A percentile compares a stretch with the other conserved stretches of the same genome.
These are phyloP conservation scores for Ostrea denselamellosa DNA, from an alignment of 1,140 invertebrate species.

Conservation along the genomic window DNA sequence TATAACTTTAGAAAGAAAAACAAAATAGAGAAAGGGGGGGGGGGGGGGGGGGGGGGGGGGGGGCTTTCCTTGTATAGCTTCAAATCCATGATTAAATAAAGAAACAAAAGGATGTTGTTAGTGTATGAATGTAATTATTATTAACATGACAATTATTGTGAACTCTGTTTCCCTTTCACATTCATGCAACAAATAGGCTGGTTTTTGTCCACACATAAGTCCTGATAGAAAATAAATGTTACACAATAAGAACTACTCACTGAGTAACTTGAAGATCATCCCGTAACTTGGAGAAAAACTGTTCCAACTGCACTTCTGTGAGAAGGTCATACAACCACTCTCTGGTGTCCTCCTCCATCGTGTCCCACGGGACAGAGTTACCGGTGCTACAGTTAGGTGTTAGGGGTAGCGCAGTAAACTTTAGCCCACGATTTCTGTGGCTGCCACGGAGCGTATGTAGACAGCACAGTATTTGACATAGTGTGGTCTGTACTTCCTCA, in stretches of 20 bases:
- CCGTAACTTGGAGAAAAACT: conserved; percentile 92
- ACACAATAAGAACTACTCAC: conserved; percentile 53
- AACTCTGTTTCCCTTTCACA: too few relatives aligned
- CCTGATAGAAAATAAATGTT: too few relatives aligned
- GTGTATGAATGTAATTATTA: too few relatives aligned
- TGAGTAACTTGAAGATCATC: conserved; percentile 91
- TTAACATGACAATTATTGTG: too few relatives aligned
- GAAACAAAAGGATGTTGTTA: too few relatives aligned
- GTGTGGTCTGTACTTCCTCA: conserved; percentile 3
- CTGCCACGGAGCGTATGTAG: not conserved
- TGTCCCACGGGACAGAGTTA: not conserved
- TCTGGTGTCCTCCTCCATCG: conserved; percentile 66
- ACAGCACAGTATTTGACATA: not conserved
- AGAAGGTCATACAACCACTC: conserved; percentile 92
- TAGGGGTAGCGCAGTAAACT: not conserved
- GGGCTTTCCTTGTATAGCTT: too few relatives aligned
- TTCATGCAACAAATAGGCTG: too few relatives aligned
- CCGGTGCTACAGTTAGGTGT: not conserved
- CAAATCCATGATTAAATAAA: too few relatives aligned
- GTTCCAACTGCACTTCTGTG: conserved; percentile 93
- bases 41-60: too few relatives aligned
- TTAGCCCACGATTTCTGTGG: not conserved
- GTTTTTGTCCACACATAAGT: too few relatives aligned
- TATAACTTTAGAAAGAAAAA: too few relatives aligned
- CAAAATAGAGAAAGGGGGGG: too few relatives aligned